These are phyloP conservation scores for Prionailurus viverrinus DNA, from an alignment of 2,113 vertebrate genomes.

Conservation along the genomic window DNA sequence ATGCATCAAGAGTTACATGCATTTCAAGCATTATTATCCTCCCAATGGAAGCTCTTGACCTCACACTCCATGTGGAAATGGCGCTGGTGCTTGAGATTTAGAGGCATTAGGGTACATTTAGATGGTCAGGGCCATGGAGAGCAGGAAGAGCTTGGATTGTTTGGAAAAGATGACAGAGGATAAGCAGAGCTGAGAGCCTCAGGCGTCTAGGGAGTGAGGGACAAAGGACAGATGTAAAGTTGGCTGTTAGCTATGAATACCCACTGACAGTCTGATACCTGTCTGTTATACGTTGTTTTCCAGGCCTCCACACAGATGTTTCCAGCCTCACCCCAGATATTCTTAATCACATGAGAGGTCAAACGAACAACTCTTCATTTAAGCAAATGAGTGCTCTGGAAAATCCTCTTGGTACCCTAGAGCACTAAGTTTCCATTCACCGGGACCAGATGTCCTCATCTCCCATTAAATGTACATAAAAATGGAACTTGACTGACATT, in stretches of 20 bases:
- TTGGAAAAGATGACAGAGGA: not conserved
- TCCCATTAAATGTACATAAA: not conserved
- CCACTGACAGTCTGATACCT: not conserved
- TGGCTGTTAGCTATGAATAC: not conserved
- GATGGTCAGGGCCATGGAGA: not conserved
- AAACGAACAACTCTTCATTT: constrained; percentile 18
- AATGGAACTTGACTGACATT: not conserved
- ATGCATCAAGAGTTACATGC: not conserved
- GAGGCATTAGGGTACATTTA: not conserved
- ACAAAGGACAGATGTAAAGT: not conserved
- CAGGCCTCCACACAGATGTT: not conserved
- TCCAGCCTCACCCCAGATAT: not conserved
- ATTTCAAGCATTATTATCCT: not conserved
- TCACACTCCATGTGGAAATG: not conserved
- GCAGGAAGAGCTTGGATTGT: not conserved
- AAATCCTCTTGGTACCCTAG: not conserved
- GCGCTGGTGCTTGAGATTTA: not conserved
- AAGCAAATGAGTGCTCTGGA: not conserved
- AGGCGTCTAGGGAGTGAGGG: not conserved
- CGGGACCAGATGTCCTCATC: not conserved
- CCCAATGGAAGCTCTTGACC: not conserved
- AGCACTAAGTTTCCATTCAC: not conserved
- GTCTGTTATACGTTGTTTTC: not conserved
- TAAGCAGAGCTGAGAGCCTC: not conserved
- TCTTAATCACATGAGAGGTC: not conserved